phyloP scores from a whole-genome alignment of 2,888 invertebrate species.

The Athalia rosae region DNA sequence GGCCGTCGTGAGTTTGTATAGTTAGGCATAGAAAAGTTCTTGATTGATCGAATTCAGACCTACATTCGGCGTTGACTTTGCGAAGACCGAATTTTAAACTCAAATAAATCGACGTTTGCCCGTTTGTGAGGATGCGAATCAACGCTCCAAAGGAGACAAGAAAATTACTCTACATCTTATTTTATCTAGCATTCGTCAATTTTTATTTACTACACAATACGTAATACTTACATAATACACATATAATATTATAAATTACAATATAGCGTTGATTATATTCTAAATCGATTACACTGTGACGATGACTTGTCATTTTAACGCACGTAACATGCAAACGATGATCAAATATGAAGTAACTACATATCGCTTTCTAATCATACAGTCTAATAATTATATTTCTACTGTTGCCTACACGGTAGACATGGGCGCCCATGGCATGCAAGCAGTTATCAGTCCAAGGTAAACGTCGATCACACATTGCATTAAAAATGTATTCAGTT shows the following conservation, averaged over 20 bases:
- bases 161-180: not conserved
- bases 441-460: too few species aligned
- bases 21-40: too few species aligned
- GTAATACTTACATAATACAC: not conserved
- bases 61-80: too few species aligned
- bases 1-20: too few species aligned
- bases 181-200: not conserved
- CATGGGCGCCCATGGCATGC: not conserved
- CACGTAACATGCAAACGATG: not conserved
- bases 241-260: slow-evolving; percentile 10
- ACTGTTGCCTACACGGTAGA: slow-evolving; percentile 33
- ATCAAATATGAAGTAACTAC: too few species aligned
- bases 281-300: not conserved
- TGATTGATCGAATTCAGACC: too few species aligned
- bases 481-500: not conserved
- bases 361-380: not conserved
- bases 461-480: not conserved
- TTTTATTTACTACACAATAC: not conserved
- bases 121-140: too few species aligned
- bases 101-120: too few species aligned
- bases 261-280: not conserved
- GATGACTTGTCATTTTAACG: not conserved
- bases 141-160: too few species aligned
- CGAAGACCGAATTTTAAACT: too few species aligned
- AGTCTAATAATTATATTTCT: not conserved